Evolutionary conservation across 2,888 invertebrate species (phyloP).

Genomic region (Drosophila diplacantha): DNA sequence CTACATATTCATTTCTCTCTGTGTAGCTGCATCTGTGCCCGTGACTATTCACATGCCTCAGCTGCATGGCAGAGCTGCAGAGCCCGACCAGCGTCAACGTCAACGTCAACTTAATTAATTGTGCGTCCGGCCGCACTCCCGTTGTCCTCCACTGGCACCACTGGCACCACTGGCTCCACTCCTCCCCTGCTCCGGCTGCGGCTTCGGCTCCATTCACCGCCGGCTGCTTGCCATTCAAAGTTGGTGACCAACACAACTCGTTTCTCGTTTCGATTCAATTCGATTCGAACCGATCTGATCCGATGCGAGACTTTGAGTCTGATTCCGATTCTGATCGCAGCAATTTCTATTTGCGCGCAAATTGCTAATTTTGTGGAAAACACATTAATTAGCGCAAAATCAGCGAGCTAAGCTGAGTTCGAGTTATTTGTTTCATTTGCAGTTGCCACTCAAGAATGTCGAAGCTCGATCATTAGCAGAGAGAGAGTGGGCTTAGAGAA

Average conservation of each 20-base stretch:
- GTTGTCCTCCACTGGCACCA: constrained; percentile 6
- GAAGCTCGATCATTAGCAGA: constrained; percentile 1
- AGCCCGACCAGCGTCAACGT: constrained; percentile 38
- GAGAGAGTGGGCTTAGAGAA: constrained; percentile 33
- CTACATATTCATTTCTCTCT: background rate
- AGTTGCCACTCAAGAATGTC: constrained; percentile 13
- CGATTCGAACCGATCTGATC: background rate
- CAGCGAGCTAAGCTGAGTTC: constrained; percentile 43
- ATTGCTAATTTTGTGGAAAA: constrained; percentile 72
- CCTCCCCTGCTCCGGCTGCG: background rate
- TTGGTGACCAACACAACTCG: constrained; percentile 32
- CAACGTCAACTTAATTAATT: constrained; percentile 46
- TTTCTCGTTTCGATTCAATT: constrained; percentile 18
- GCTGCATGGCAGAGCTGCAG: constrained; percentile 21
- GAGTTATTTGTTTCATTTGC: constrained; percentile 31
- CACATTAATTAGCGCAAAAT: constrained; percentile 71
- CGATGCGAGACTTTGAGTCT: constrained; percentile 27
- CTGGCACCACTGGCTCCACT: no score
- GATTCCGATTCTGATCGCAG: constrained; percentile 36
- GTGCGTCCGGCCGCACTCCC: constrained; percentile 43
- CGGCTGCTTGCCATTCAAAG: constrained; percentile 29
- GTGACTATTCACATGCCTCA: constrained; percentile 35
- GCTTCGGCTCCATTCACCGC: background rate
- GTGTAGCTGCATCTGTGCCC: constrained; percentile 17
- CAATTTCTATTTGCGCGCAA: constrained; percentile 69